phyloP scores from a whole-genome alignment of 2,888 invertebrate species.

The Aspidiotus destructor region DNA sequence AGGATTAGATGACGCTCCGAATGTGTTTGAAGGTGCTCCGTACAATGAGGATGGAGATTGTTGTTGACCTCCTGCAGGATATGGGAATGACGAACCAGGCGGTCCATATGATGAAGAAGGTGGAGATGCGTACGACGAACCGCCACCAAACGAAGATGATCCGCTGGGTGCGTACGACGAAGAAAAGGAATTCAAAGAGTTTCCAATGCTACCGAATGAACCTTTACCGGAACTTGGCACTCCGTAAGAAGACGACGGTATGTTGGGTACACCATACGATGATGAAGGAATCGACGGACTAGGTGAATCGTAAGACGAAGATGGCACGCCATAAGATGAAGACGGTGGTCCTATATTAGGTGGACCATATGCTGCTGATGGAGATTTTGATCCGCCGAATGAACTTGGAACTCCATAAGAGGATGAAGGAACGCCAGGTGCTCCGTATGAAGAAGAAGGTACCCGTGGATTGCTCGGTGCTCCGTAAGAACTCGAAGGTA shows the following conservation, averaged over 20 bases:
- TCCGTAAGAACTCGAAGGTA: slow-evolving; percentile 35
- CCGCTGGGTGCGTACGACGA: background rate
- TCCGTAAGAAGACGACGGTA: slow-evolving; percentile 38
- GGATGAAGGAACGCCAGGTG: slow-evolving; percentile 26
- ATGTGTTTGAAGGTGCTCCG: slow-evolving; percentile 28
- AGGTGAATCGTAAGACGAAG: slow-evolving; percentile 35
- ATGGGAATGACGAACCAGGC: slow-evolving; percentile 6
- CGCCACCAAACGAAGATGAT: slow-evolving; percentile 10
- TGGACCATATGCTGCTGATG: slow-evolving; percentile 29
- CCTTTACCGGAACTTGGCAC: slow-evolving; percentile 7
- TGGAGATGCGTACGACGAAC: slow-evolving; percentile 21
- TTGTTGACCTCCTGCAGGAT: slow-evolving; percentile 19
- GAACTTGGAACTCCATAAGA: slow-evolving; percentile 37
- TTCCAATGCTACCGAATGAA: too few species aligned
- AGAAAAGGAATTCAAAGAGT: too few species aligned
- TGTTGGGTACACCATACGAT: background rate
- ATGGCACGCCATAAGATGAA: slow-evolving; percentile 36
- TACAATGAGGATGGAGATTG: slow-evolving; percentile 38
- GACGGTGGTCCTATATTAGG: slow-evolving; percentile 22
- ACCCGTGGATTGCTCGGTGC: slow-evolving; percentile 31
- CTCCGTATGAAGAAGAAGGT: slow-evolving; percentile 30
- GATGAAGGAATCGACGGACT: slow-evolving; percentile 29
- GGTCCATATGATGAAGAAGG: slow-evolving; percentile 16
- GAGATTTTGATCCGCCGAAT: slow-evolving; percentile 27
- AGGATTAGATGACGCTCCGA: slow-evolving; percentile 36